phyloP scores from a whole-genome alignment of 2,797 vertebrate genomes.

The Channa striata region DNA sequence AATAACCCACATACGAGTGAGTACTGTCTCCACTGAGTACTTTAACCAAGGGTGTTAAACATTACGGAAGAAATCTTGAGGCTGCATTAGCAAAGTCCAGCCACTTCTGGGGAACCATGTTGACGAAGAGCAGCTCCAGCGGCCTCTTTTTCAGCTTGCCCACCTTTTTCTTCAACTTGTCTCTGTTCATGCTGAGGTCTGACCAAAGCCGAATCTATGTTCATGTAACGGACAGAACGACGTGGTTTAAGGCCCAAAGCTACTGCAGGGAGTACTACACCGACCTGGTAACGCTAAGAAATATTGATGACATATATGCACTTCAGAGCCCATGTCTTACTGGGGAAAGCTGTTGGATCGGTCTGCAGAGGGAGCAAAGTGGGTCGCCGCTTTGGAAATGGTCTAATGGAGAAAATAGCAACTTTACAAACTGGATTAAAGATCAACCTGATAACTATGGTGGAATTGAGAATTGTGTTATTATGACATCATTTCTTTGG shows the following conservation, averaged over 20 bases:
- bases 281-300: constrained; percentile 14
- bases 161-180: constrained; percentile 16
- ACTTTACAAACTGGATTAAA: neutral
- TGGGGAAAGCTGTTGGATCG: constrained; percentile 22
- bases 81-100: neutral
- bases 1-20: too few relatives aligned
- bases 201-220: neutral
- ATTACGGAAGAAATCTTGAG: neutral
- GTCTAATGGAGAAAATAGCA: constrained; percentile 9
- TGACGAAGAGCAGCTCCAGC: neutral
- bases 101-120: constrained; percentile 8
- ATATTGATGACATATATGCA: neutral
- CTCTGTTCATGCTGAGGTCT: neutral
- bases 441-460: neutral
- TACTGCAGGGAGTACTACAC: constrained; percentile 13
- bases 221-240: neutral
- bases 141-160: neutral
- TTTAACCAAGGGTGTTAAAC: neutral
- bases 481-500: rapidly evolving
- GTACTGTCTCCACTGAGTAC: too few relatives aligned
- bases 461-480: neutral
- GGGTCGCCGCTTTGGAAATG: neutral
- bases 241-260: neutral
- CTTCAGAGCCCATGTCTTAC: neutral
- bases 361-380: neutral